Evolutionary conservation across 2,113 vertebrate genomes (phyloP), one percentile per base, ranked within the genome.

Genomic region (Laticauda colubrina): DNA sequence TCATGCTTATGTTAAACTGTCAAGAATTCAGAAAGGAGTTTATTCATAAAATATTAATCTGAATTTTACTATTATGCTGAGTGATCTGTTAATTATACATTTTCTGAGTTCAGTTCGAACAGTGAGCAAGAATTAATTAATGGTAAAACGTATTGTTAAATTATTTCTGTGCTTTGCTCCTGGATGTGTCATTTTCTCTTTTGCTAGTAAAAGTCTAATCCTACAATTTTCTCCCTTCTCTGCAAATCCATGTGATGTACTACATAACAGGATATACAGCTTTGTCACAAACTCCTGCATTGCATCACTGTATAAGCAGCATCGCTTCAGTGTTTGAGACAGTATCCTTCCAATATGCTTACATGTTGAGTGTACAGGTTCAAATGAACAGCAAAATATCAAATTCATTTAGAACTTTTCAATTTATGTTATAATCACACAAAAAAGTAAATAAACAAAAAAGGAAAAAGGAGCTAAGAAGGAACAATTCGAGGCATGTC

Each of bases 401-500:
- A 95, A 95, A 96, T 96, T 89, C 94, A 95, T 97, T 96, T 94
- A 95, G 96, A 95, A 55, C 53, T 89, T 96, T 97, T 96, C 93
- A 59, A 89, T 97, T 97, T 97, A 94, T 15, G 55, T 96, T 96
- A 56, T 34, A 93, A 53, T 93, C 92, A 69, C 34, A 57, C 43
- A 53, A 85, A 87, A 87, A 93, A 91, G 85, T 48, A 90, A 5
- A 20, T 0, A 85, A 75, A 97, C 96, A 87, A 97, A 96, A 95
- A 97, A 96, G 91, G 94, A 95, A 97, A 95, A 97, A 97, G 97
- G 98, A 98, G 97, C 96, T 97, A 97, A 95, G 95, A 97, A 96
- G 96, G 95, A 97, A 97, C 97, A 98, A 97, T 96, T 98, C 98
- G 98, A 99, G 97, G 98, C 97, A 96, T 97, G 97, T 97, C 97